Evolutionary conservation across 2,888 invertebrate species (phyloP), one percentile per base, ranked within the genome.

Genomic region (Parnassius orleans): DNA sequence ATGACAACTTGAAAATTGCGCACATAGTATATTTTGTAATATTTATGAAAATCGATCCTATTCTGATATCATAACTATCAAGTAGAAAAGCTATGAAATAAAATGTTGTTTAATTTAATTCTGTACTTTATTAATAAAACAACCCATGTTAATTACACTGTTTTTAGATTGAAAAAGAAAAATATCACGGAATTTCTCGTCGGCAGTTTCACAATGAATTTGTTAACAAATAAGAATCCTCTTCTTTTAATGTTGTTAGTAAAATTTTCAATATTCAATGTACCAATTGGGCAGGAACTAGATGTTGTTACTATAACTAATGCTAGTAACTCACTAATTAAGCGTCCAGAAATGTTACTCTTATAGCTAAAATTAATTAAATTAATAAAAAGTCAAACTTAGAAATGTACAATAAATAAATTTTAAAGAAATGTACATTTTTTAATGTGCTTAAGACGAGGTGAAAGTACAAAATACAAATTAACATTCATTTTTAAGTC

Each of bases 381-480:
- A 10, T 19, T n/a, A 50, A 54, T 9, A 55, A 46, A 48, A 41
- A 47, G 19, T 46, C 19, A 48, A 24, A 50, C 48, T 54, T 50
- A 60, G 19, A n/a, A 50, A 56, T 11, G n/a, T 47, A 57, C 57
- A 61, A 61, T 61, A 61, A 61, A 61, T 61, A 57, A 52, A 19
- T 47, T 44, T 19, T 19, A 46, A 51, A 46, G 14, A 46, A 50
- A 44, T 48, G 56, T 52, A 58, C 15, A 43, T 19, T 50, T 50
- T 60, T 33, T 7, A 50, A 42, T 42, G 43, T n/a, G 11, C 42
- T 48, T 44, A 43, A 53, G 9, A 15, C 19, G 54, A 54, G 50
- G 9, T 42, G 14, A 33, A 33, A 33, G 33, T 33, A 33, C 7
- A 33, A 33, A 33, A 5, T 33, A 33, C 7, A 33, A 1, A 33